These are phyloP conservation scores for Harpagus bidentatus DNA, from an alignment of 2,113 vertebrate genomes.

Conservation along the genomic window DNA sequence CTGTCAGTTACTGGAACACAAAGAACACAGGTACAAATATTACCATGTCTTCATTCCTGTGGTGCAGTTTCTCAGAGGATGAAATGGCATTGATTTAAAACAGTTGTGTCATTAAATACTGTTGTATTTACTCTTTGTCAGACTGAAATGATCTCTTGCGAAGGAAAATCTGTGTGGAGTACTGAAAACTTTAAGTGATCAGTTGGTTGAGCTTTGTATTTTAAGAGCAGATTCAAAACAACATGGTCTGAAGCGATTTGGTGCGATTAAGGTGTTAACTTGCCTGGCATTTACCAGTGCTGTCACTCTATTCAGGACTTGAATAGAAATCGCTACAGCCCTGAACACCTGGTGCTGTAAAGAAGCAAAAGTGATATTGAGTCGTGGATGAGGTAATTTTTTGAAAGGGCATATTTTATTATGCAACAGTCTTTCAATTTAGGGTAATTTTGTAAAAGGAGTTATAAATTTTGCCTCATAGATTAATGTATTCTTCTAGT, in stretches of 20 bases:
- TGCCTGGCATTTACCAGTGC: not conserved
- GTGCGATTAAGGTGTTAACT: not conserved
- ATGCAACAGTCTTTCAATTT: not conserved
- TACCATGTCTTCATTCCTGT: not conserved
- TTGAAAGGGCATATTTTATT: not conserved
- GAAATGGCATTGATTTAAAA: not conserved
- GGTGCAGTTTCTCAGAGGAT: not conserved
- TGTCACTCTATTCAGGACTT: not conserved
- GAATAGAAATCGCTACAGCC: not conserved
- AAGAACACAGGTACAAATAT: slow-evolving; percentile 91
- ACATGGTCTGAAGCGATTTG: not conserved
- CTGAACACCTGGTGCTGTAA: not conserved
- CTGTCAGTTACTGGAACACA: slow-evolving; percentile 97
- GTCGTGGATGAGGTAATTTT: not conserved
- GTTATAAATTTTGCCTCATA: not conserved
- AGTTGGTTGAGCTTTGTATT: not conserved
- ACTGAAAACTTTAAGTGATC: not conserved
- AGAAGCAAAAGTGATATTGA: not conserved
- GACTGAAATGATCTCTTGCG: not conserved
- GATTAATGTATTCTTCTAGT: not conserved
- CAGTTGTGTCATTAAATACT: not conserved
- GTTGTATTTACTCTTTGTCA: not conserved
- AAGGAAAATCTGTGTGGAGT: not conserved
- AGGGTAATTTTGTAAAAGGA: not conserved
- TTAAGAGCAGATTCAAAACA: not conserved